Base-by-base conservation (phyloP, 2,113 vertebrate genomes). In the Anser brachyrhynchus region DNA sequence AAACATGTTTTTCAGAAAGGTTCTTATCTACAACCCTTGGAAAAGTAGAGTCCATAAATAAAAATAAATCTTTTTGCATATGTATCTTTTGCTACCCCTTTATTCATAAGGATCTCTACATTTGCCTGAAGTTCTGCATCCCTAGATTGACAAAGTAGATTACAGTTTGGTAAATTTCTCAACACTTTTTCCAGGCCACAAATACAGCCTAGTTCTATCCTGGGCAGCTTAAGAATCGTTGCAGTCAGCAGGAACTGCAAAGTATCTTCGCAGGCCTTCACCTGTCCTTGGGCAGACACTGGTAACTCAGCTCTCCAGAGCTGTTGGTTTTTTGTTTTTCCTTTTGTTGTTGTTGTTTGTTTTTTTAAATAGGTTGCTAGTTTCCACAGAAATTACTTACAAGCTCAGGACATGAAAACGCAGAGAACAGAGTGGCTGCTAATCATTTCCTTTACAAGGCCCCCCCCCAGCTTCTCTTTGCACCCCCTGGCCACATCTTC, bases 381-480 rank as follows among this genome's bases (percentile, higher is more conserved):
- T 54, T 86, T 62, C 64, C 29, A 55, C 23, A 81, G 80, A 52
- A 49, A 16, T n/a, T 39, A 16, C 49, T 51, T 25, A 51, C 49
- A 51, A 51, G 22, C 49, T 13, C 11, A 23, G 49, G 6, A 51
- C 49, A 51, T 13, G 61, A 70, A 71, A 89, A 23, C 9, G 21
- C 37, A 49, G 10, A 14, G 13, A 92, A 22, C 43, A 59, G 74
- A 74, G 16, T 8, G 10, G 14, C 21, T 35, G 19, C 49, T 76
- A 13, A 55, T 55, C 21, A 17, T 25, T 18, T 51, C 46, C 54
- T n/a, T 52, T 51, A 11, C 0, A 13, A 58, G 58, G 46, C 54
- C 31, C 15, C 8, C 20, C 22, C 25, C 29, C 0, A 0, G 37
- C 13, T 29, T 43, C 51, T 70, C 49, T 76, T 70, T 35, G 12